A percentile compares a stretch with the other conserved stretches of the same genome.
phyloP scores from a whole-genome alignment of 2,113 vertebrate genomes.

The Echinops telfairi region DNA sequence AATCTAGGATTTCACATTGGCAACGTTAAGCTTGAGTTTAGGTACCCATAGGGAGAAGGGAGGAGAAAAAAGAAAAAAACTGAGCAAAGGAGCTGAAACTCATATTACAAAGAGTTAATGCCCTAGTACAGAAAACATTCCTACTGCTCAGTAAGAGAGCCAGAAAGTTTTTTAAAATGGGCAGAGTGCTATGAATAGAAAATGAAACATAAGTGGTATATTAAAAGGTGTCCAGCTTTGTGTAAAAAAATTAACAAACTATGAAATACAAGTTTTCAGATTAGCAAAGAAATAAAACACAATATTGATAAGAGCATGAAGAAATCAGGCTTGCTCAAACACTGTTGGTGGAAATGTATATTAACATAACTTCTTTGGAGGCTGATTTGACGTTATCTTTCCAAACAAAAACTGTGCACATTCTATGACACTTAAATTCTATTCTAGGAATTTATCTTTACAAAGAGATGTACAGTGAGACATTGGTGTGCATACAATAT shows the following conservation, averaged over 20 bases:
- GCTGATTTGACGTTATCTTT: constrained; percentile 39
- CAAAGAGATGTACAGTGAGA: constrained; percentile 16
- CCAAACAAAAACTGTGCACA: constrained; percentile 64
- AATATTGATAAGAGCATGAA: not conserved
- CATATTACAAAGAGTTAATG: constrained; percentile 12
- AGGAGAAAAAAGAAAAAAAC: not conserved
- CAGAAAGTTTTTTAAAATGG: not conserved
- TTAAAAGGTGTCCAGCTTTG: constrained; percentile 46
- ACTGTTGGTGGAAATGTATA: constrained; percentile 40
- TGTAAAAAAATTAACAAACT: constrained; percentile 59
- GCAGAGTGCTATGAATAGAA: constrained; percentile 50
- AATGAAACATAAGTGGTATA: constrained; percentile 39
- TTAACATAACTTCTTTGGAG: constrained; percentile 9
- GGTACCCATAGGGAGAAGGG: constrained; percentile 37
- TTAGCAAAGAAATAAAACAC: constrained; percentile 44
- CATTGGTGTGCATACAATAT: not conserved
- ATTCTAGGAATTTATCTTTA: constrained; percentile 57
- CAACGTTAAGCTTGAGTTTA: constrained; percentile 27
- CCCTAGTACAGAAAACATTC: constrained; percentile 40
- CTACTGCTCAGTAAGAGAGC: not conserved
- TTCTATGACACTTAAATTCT: constrained; percentile 46
- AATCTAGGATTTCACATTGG: constrained; percentile 45
- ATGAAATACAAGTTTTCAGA: constrained; percentile 49
- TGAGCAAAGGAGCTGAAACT: constrained; percentile 17
- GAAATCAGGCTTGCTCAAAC: constrained; percentile 18